Evolutionary conservation across 2,888 invertebrate genomes (phyloP).

Genomic region (Phaedon cochleariae): DNA sequence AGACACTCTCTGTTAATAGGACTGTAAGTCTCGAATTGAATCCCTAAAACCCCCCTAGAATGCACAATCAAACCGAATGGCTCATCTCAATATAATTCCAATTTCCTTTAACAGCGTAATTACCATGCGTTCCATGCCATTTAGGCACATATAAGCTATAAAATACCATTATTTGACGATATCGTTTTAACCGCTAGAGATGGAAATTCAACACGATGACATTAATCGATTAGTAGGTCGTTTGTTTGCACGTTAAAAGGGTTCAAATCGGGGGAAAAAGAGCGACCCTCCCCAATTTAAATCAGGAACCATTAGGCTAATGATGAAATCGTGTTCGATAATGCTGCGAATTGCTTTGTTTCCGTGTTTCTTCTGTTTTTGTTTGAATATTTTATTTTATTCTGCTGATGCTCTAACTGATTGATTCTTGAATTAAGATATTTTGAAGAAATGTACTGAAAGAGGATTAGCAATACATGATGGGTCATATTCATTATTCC

Average conservation of each 20-base stretch:
- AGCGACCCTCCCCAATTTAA: conserved; percentile 24
- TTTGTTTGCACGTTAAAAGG: conserved; percentile 26
- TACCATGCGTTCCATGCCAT: too few species aligned
- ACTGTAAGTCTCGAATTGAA: neutral
- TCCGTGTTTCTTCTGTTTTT: conserved; percentile 19
- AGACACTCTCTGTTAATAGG: too few species aligned
- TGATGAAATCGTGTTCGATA: conserved; percentile 34
- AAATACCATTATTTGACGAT: neutral
- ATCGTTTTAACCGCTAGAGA: conserved; percentile 16
- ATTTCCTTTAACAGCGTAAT: too few species aligned
- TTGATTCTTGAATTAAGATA: too few species aligned
- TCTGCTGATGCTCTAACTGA: too few species aligned
- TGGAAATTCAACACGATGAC: conserved; percentile 26
- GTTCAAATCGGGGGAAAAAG: conserved; percentile 21
- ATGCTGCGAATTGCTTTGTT: conserved; percentile 31
- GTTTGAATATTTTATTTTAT: too few species aligned
- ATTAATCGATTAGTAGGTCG: conserved; percentile 26
- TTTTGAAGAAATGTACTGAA: too few species aligned
- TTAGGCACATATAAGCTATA: neutral
- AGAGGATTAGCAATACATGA: too few species aligned
- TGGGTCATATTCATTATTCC: too few species aligned
- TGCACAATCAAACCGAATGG: neutral
- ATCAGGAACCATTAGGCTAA: conserved; percentile 36
- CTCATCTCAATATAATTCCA: neutral
- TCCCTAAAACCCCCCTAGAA: neutral